Evolutionary conservation across 2,797 vertebrate species (phyloP).

Genomic region (Characodon lateralis): DNA sequence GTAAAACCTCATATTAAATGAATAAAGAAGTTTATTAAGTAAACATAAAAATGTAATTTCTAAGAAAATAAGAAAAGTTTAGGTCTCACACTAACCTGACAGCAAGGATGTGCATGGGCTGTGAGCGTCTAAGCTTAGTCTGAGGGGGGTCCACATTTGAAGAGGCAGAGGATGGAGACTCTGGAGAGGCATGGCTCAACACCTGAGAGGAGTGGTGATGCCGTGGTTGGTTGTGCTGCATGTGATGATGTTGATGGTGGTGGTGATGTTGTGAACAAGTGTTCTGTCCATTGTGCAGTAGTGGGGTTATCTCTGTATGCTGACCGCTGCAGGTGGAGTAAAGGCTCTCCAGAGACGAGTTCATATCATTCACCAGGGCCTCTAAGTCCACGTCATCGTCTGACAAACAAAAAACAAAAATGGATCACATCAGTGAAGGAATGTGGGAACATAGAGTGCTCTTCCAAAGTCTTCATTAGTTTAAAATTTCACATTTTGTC

Average conservation of each 20-base stretch:
- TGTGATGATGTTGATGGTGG: conserved; percentile 47
- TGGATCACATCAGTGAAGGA: not conserved
- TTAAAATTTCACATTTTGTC: not conserved
- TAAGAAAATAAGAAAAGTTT: not conserved
- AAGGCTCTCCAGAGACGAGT: conserved; percentile 89
- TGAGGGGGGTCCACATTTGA: conserved; percentile 66
- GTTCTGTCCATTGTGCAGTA: conserved; percentile 88
- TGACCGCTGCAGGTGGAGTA: conserved; percentile 82
- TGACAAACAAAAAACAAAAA: conserved; percentile 56
- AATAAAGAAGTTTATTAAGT: not conserved
- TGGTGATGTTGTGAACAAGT: conserved; percentile 58
- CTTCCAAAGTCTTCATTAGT: not conserved
- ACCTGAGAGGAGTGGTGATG: conserved; percentile 54
- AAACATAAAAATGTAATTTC: not conserved
- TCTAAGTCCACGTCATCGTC: conserved; percentile 93
- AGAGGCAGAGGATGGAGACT: conserved; percentile 69
- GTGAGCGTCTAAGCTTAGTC: conserved; percentile 86
- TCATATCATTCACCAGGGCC: conserved; percentile 92
- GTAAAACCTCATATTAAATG: not conserved
- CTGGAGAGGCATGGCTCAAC: conserved; percentile 52
- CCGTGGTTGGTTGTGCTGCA: conserved; percentile 53
- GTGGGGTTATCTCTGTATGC: conserved; percentile 85
- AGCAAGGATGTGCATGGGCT: conserved; percentile 92
- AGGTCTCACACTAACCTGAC: conserved; percentile 82
- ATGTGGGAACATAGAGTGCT: not conserved